These are phyloP conservation scores for Thymelicus sylvestris DNA, from an alignment of 2,888 invertebrate species.

Conservation along the genomic window DNA sequence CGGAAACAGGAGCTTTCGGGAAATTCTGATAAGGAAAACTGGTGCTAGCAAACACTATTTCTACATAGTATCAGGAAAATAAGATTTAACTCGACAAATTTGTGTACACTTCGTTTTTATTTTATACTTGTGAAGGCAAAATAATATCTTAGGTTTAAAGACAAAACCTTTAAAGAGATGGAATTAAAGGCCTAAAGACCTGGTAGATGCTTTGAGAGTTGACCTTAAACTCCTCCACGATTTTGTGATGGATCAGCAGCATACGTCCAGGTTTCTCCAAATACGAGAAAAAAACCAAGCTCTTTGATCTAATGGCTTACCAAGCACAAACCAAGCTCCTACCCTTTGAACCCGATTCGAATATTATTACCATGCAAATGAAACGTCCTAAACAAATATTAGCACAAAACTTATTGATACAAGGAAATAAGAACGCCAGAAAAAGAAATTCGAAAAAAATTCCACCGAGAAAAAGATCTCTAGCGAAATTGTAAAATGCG, in stretches of 20 bases:
- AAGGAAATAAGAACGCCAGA: not conserved
- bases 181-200: too few relatives aligned
- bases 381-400: slow-evolving; percentile 9
- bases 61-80: not conserved
- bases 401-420: not conserved
- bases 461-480: slow-evolving; percentile 15
- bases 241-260: too few relatives aligned
- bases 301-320: too few relatives aligned
- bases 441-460: not conserved
- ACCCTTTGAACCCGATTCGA: too few relatives aligned
- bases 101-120: not conserved
- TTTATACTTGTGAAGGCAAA: too few relatives aligned
- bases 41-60: not conserved
- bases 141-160: too few relatives aligned
- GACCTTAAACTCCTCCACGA: too few relatives aligned
- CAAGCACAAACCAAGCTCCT: too few relatives aligned
- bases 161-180: too few relatives aligned
- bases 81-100: not conserved
- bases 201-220: too few relatives aligned
- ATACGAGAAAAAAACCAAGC: too few relatives aligned
- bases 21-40: slow-evolving; percentile 10
- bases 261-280: not conserved
- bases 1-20: not conserved
- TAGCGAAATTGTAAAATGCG: not conserved
- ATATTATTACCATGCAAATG: not conserved